Evolutionary conservation across 2,797 vertebrate species (phyloP).

Genomic region (Pyrocephalus nanus): DNA sequence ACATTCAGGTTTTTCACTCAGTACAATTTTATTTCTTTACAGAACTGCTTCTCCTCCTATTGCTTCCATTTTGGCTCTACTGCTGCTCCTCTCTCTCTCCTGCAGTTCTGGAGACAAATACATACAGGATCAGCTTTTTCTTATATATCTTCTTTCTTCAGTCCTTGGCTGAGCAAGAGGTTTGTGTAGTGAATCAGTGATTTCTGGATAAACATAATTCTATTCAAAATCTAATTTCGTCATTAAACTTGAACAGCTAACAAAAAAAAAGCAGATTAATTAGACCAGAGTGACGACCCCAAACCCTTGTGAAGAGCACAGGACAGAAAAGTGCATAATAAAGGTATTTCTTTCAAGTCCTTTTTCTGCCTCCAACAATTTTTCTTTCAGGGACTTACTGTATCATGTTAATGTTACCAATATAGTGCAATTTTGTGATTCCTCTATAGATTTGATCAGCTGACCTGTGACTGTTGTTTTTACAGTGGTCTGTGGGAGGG

Average conservation of each 20-base stretch:
- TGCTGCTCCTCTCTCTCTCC: background rate
- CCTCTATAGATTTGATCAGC: background rate
- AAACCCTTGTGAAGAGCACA: background rate
- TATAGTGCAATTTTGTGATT: background rate
- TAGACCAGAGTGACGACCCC: background rate
- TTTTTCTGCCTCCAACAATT: background rate
- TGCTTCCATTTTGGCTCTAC: background rate
- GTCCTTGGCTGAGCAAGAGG: background rate
- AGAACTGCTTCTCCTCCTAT: background rate
- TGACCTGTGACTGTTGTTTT: background rate
- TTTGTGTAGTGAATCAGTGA: background rate
- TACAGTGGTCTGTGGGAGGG: background rate
- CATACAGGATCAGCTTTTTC: background rate
- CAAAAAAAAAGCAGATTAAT: background rate
- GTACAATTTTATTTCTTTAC: background rate
- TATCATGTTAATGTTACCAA: background rate
- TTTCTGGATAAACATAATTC: background rate
- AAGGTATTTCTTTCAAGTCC: background rate
- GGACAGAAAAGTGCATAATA: background rate
- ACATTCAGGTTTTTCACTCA: background rate
- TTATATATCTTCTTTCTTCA: background rate
- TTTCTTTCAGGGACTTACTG: background rate
- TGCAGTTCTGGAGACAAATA: background rate
- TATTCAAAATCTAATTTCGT: background rate
- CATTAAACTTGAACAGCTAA: background rate